Conservation (phyloP, 2,113 vertebrate species). For the Benitochromis conjunctus region DNA sequence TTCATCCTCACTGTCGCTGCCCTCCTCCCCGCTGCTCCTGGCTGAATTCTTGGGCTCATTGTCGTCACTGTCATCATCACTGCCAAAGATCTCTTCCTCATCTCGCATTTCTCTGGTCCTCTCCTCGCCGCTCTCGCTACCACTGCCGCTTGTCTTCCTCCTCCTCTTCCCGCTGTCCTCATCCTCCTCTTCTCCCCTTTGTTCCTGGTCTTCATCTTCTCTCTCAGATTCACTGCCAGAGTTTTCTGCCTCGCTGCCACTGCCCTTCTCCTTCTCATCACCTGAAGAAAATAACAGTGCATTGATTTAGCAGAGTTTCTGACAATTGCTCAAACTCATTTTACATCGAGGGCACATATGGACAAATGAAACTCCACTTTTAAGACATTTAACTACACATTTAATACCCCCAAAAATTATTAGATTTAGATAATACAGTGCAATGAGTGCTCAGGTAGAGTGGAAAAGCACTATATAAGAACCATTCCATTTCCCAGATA, state of each 20-base stretch:
- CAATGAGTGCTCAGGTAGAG: not conserved
- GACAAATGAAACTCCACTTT: not conserved
- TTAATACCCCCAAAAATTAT: not conserved
- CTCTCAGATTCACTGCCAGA: constrained; percentile 77
- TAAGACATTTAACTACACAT: not conserved
- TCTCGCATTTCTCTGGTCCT: constrained; percentile 78
- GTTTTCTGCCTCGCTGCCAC: constrained; percentile 79
- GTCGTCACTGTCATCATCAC: constrained; percentile 81
- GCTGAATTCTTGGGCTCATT: constrained; percentile 70
- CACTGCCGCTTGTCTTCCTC: constrained; percentile 76
- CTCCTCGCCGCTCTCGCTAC: constrained; percentile 78
- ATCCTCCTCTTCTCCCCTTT: constrained; percentile 48
- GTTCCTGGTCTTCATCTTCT: constrained; percentile 66
- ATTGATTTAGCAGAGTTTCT: not conserved
- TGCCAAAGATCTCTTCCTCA: constrained; percentile 92
- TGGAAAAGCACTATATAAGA: not conserved
- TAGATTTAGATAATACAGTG: not conserved
- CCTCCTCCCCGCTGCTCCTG: constrained; percentile 69
- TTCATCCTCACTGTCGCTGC: constrained; percentile 68
- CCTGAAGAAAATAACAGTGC: constrained; percentile 52
- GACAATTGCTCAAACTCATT: not conserved
- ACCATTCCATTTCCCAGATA: not conserved
- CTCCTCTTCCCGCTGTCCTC: constrained; percentile 44
- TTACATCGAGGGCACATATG: not conserved
- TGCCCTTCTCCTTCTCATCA: constrained; percentile 85